Evolutionary conservation across 2,888 invertebrate genomes (phyloP).

Genomic region (Endomychus coccineus): DNA sequence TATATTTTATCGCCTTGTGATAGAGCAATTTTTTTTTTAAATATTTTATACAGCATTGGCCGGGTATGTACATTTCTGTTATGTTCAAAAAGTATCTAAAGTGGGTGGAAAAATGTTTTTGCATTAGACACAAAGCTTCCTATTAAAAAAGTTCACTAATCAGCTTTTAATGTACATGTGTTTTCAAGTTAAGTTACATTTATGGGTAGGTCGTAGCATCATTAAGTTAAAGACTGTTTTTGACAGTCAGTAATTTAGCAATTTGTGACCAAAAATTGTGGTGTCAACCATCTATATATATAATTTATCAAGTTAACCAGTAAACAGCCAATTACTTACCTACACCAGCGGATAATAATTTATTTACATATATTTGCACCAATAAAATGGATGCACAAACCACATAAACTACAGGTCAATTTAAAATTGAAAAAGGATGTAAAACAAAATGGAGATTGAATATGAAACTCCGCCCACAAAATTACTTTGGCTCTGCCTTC

Average conservation of each 20-base stretch:
- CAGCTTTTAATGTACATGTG: too few species aligned
- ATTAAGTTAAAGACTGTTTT: slow-evolving; percentile 15
- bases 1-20: too few species aligned
- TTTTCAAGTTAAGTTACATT: too few species aligned
- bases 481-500: slow-evolving; percentile 15
- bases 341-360: slow-evolving; percentile 16
- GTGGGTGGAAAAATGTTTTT: too few species aligned
- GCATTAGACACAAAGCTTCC: too few species aligned
- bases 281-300: slow-evolving; percentile 16
- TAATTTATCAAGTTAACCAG: slow-evolving; percentile 15
- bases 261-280: slow-evolving; percentile 15
- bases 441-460: slow-evolving; percentile 16
- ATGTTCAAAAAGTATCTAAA: too few species aligned
- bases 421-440: slow-evolving; percentile 15
- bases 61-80: too few species aligned
- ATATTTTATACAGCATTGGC: too few species aligned
- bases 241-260: slow-evolving; percentile 17
- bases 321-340: slow-evolving; percentile 17
- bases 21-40: too few species aligned
- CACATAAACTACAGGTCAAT: slow-evolving; percentile 16
- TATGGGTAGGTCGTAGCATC: too few species aligned
- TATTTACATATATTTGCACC: slow-evolving; percentile 17
- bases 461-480: slow-evolving; percentile 13
- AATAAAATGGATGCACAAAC: slow-evolving; percentile 17
- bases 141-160: too few species aligned